Evolutionary conservation across 1,140 invertebrate species (phyloP).

Genomic region (Sesamia nonagrioides): DNA sequence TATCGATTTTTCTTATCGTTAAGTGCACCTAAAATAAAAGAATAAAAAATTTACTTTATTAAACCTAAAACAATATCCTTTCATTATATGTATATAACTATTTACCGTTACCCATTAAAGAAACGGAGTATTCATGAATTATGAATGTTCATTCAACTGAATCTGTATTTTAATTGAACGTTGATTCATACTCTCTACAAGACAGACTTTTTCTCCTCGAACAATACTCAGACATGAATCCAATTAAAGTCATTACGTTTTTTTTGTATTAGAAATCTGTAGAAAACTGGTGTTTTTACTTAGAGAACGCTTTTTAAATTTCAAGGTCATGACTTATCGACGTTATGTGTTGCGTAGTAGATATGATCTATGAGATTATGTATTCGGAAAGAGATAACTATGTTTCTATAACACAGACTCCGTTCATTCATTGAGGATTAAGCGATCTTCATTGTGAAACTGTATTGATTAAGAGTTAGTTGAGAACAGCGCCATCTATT

Average conservation of each 20-base stretch:
- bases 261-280: slow-evolving; percentile 20
- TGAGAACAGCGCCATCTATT: slow-evolving; percentile 32
- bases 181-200: slow-evolving; percentile 15
- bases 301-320: slow-evolving; percentile 3
- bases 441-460: slow-evolving; percentile 15
- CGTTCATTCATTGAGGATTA: slow-evolving; percentile 35
- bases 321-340: slow-evolving; percentile 29
- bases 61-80: background rate
- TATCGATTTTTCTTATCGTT: slow-evolving; percentile 74
- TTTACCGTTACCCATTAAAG: background rate
- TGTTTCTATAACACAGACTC: slow-evolving; percentile 33
- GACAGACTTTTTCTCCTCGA: slow-evolving; percentile 10
- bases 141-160: slow-evolving; percentile 37
- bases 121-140: background rate
- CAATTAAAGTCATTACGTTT: background rate
- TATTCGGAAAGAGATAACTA: slow-evolving; percentile 30
- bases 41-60: slow-evolving; percentile 44
- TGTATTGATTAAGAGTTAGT: slow-evolving; percentile 14
- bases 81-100: background rate
- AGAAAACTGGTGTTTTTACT: slow-evolving; percentile 17
- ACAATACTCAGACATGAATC: background rate
- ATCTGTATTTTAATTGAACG: slow-evolving; percentile 16
- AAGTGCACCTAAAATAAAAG: slow-evolving; percentile 37
- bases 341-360: slow-evolving; percentile 36
- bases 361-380: slow-evolving; percentile 43